phyloP scores from a whole-genome alignment of 2,888 invertebrate genomes.

The Capitulum mitella region DNA sequence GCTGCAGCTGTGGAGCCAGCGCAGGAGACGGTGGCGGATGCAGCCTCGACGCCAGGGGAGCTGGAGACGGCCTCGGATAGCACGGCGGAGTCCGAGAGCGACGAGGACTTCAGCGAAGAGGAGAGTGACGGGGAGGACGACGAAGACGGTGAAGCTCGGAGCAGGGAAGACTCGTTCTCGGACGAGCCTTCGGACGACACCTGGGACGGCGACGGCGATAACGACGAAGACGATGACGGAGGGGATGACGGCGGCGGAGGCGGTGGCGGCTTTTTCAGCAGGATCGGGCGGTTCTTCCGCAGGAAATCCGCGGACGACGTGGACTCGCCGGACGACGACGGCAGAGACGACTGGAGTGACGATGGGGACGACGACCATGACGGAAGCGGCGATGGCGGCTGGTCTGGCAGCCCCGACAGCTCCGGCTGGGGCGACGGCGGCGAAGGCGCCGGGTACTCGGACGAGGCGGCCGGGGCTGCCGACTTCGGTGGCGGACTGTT shows the following conservation, averaged over 20 bases:
- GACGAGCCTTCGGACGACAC: neutral
- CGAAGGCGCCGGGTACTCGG: no score
- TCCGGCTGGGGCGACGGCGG: no score
- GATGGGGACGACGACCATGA: neutral
- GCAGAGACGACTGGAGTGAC: neutral
- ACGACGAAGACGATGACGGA: neutral
- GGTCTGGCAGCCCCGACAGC: no score
- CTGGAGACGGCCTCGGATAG: no score
- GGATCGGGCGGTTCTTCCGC: neutral
- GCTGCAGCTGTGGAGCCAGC: no score
- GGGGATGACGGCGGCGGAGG: neutral
- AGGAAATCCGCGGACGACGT: neutral
- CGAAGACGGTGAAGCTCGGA: no score
- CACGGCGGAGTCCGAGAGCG: no score
- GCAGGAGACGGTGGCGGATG: no score
- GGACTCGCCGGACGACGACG: neutral
- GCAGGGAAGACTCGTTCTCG: neutral
- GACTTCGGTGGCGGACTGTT: neutral
- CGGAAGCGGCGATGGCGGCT: neutral
- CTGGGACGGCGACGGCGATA: neutral
- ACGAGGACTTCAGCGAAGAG: no score
- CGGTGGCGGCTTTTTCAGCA: neutral
- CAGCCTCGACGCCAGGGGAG: no score
- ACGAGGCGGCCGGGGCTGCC: neutral
- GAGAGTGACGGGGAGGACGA: no score